Conservation (phyloP, 2,113 vertebrate species). For the Sorex fumeus region DNA sequence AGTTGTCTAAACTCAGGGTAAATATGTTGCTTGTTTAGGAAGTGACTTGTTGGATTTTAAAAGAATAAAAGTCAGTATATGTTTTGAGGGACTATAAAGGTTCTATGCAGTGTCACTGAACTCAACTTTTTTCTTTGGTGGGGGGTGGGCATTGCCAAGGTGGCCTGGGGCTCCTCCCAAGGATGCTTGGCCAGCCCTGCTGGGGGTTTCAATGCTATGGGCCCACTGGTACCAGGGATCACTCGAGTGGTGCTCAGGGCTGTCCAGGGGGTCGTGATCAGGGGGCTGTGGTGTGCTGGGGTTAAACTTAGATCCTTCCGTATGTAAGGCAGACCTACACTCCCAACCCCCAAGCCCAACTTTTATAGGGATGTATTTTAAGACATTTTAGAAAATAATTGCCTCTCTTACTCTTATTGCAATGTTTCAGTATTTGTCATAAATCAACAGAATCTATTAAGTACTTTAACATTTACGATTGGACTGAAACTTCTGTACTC, state of each 20-base stretch:
- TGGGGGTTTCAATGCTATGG: no score
- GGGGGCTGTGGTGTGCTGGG: no score
- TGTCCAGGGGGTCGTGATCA: no score
- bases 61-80: not conserved
- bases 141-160: no score
- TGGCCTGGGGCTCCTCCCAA: no score
- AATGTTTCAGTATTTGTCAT: not conserved
- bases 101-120: not conserved
- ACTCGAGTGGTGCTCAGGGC: no score
- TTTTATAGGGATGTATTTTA: constrained; percentile 22
- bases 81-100: constrained; percentile 11
- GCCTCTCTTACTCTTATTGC: not conserved
- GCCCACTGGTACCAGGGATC: no score
- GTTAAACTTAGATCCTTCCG: no score
- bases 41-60: constrained; percentile 25
- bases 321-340: no score
- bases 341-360: no score
- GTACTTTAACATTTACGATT: constrained; percentile 37
- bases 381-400: not conserved
- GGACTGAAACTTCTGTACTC: constrained; percentile 2
- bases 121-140: not conserved
- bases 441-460: not conserved
- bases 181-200: no score
- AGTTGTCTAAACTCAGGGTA: not conserved
- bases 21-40: not conserved